Evolutionary conservation across 2,113 vertebrate species (phyloP).

Genomic region (Jacana jacana): DNA sequence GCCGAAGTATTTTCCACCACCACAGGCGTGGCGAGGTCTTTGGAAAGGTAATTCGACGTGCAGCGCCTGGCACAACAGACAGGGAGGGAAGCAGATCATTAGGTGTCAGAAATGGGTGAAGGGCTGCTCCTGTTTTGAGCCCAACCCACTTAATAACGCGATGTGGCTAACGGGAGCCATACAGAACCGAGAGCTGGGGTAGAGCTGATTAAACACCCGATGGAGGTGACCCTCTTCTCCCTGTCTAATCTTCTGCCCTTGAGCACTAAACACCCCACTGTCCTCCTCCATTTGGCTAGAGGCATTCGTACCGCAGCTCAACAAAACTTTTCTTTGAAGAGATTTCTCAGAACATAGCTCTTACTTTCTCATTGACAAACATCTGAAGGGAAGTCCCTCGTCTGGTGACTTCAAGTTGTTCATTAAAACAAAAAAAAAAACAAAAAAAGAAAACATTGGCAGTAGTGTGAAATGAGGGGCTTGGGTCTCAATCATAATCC

Average conservation of each 20-base stretch:
- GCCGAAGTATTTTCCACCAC: neutral
- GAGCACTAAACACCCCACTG: neutral
- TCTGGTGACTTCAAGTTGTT: neutral
- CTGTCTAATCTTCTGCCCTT: neutral
- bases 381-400: neutral
- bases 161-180: neutral
- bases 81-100: neutral
- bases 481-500: neutral
- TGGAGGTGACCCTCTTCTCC: neutral
- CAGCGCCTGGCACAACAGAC: constrained; percentile 13
- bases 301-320: neutral
- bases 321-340: neutral
- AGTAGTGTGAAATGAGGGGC: neutral
- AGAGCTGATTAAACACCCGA: neutral
- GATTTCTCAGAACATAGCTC: fast-evolving
- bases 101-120: neutral
- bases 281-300: neutral
- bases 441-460: neutral
- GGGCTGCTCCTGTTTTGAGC: neutral
- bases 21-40: neutral
- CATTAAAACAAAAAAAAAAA: neutral
- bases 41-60: neutral
- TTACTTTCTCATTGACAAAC: neutral
- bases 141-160: neutral
- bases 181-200: neutral